Base-by-base conservation (phyloP, 64 coral and sea anemone species). In the Anthopleura sola region DNA sequence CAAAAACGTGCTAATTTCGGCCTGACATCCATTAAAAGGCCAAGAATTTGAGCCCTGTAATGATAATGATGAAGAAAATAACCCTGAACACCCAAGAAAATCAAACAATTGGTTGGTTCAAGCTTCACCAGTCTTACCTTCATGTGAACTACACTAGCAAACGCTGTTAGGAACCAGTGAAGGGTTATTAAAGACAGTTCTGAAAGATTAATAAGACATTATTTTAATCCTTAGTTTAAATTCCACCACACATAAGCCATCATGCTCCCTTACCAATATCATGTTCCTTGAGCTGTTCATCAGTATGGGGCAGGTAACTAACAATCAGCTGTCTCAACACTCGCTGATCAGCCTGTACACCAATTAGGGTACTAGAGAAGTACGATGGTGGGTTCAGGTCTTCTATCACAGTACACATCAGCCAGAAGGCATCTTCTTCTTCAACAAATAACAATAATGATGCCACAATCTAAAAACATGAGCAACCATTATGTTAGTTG, bases 81-180 rank as follows among this genome's bases (percentile, higher is more conserved):
- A 44, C 40, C 40, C 40, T 44, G 9, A 44, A 44, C 4, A 44
- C 9, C 40, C 40, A 44, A 44, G 40, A 44, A 75, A 55, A 33
- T 83, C 1, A n/a, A n/a, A 49, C 20, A 88, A 83, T 49, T n/a
- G 18, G 34, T 20, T 37, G 7, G 17, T 40, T n/a, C n/a, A n/a
- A n/a, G n/a, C n/a, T n/a, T n/a, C n/a, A n/a, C n/a, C n/a, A 12
- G 36, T 19, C 19, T 16, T 98, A 98, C 95, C 93, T 94, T 98
- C 18, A 88, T 99, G 37, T 99, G 92, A 50, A 99, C 92, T 48
- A 99, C 97, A 95, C 97, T 99, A 26, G 97, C 97, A 94, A 99
- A 99, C 31, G 93, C 84, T 44, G 97, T 99, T 68, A 99, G 46
- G 75, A 99, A 99, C 97, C 97, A 99, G 87, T 99, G 97, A 37